Percentiles rank a stretch among this genome's conserved stretches.
Conservation (phyloP, 2,888 invertebrate genomes). For the Athripsodes cinereus region DNA sequence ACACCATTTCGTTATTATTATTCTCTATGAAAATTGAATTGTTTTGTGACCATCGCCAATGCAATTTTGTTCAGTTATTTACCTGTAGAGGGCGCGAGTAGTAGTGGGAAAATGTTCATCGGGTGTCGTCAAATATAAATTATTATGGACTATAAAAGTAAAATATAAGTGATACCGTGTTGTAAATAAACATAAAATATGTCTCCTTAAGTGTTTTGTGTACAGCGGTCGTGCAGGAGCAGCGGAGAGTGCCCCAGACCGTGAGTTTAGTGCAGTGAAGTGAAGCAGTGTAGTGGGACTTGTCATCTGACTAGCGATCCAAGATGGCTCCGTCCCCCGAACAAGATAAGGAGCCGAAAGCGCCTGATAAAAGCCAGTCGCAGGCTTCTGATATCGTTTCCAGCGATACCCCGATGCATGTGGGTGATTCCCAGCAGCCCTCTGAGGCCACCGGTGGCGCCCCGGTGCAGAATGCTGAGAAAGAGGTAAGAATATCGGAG, state of each 20-base stretch:
- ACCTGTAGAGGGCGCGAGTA: constrained; percentile 20
- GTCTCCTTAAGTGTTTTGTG: constrained; percentile 36
- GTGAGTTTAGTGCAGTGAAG: constrained; percentile 8
- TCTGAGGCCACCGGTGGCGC: constrained; percentile 41
- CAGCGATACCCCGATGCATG: constrained; percentile 42
- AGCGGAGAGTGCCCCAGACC: constrained; percentile 14
- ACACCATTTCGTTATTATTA: no score
- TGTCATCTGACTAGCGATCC: constrained; percentile 54
- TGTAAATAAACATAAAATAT: constrained; percentile 38
- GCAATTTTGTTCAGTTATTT: constrained; percentile 10
- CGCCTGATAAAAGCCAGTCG: constrained; percentile 59
- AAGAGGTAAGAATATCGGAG: constrained; percentile 38
- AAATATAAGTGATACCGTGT: constrained; percentile 36
- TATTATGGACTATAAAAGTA: constrained; percentile 38
- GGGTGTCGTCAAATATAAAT: constrained; percentile 45
- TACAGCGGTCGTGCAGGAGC: constrained; percentile 5
- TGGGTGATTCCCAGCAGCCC: constrained; percentile 41
- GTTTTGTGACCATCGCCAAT: not conserved
- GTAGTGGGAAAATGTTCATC: constrained; percentile 44
- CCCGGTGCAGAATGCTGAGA: constrained; percentile 37
- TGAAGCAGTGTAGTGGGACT: constrained; percentile 28
- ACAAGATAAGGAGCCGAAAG: constrained; percentile 69
- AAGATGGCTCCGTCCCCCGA: constrained; percentile 76
- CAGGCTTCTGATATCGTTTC: constrained; percentile 44
- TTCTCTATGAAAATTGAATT: not conserved